Base-by-base conservation (phyloP, 2,797 vertebrate genomes). In the Gobio occitaniae region DNA sequence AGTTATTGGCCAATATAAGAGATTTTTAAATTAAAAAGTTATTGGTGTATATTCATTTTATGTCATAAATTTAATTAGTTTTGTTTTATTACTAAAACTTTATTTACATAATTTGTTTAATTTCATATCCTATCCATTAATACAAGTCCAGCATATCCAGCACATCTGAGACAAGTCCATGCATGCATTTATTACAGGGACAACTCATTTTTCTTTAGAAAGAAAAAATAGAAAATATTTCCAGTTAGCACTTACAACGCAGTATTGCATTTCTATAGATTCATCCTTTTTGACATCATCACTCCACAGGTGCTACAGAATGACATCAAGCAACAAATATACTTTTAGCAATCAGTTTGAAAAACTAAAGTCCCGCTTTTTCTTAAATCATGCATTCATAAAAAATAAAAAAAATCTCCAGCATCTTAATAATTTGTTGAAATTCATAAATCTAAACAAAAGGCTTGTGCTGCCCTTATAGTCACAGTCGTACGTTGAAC, bases 181-280 rank as follows among this genome's bases (percentile, higher is more conserved):
- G 44, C 79, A 70, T 81, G 48, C 50, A 36, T 86, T 86, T 86
- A 88, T 81, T 84, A 47, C 4, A 47, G 54, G 25, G 59, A 32
- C 44, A 85, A 8, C 38, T 48, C 38, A 19, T 77, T 70, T 70
- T 52, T 71, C 69, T 44, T 25, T 1, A 44, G 47, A 78, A n/a
- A 44, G 5, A 75, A 72, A 83, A 77, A 47, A 65, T n/a, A 52
- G 3, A 13, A 65, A 65, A 80, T 48, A 75, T 44, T 59, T 70
- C 54, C 76, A 72, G 29, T 80, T 72, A 77, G 38, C 52, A 63
- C 2, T n/a, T 48, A 65, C 59, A 66, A 74, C 70, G 52, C 59
- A 70, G 63, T 84, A 41, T 56, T n/a, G 15, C 59, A 54, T 63
- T 50, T 68, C 17, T 47, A 78, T 59, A 16, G 1, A 65, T 78